These are phyloP conservation scores for Hylaeus anthracinus DNA, from an alignment of 1,140 invertebrate genomes.

Conservation along the genomic window DNA sequence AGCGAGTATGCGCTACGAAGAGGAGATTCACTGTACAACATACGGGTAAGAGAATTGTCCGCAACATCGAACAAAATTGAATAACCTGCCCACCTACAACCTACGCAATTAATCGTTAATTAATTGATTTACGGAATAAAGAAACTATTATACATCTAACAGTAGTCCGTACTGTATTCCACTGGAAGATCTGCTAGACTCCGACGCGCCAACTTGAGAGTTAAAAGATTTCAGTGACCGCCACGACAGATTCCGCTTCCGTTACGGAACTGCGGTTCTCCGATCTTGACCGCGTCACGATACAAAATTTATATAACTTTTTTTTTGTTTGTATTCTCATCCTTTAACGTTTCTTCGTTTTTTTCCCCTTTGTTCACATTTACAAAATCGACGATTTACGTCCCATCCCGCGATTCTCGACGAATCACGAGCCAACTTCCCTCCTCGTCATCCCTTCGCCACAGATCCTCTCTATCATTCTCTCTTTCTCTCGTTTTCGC, in stretches of 20 bases:
- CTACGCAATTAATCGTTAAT: too few relatives aligned
- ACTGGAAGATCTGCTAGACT: too few relatives aligned
- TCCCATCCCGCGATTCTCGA: constrained; percentile 58
- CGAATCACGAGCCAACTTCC: constrained; percentile 65
- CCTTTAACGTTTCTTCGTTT: constrained; percentile 11
- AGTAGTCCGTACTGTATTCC: too few relatives aligned
- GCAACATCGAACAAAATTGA: too few relatives aligned
- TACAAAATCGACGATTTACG: constrained; percentile 53
- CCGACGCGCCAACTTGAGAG: too few relatives aligned
- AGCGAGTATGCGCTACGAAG: too few relatives aligned
- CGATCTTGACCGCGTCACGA: constrained; percentile 56
- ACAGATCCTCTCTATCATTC: constrained; percentile 17
- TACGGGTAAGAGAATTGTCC: too few relatives aligned
- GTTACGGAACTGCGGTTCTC: constrained; percentile 29
- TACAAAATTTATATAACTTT: constrained; percentile 64
- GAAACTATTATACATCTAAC: too few relatives aligned
- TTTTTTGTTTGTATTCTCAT: constrained; percentile 36
- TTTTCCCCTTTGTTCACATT: neutral
- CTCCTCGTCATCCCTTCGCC: constrained; percentile 36
- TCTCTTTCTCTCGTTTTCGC: neutral
- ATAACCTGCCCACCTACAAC: too few relatives aligned
- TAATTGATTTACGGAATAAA: too few relatives aligned
- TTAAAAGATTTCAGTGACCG: constrained; percentile 20
- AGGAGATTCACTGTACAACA: too few relatives aligned
- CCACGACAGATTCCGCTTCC: neutral